These are phyloP conservation scores for Lucilia sericata DNA, from an alignment of 1,140 invertebrate genomes.

Conservation along the genomic window DNA sequence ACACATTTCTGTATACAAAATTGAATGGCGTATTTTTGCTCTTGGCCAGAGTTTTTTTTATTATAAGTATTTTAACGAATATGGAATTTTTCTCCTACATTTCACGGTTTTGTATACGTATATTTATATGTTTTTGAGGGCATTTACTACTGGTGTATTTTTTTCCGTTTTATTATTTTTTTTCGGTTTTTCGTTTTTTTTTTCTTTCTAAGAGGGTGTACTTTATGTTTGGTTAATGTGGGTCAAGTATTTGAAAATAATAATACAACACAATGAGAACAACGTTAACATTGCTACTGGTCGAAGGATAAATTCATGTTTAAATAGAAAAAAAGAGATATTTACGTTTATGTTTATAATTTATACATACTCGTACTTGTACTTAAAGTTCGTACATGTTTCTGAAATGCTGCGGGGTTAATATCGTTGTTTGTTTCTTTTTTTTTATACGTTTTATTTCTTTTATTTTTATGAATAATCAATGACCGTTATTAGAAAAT, in stretches of 20 bases:
- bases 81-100: background rate
- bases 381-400: no score
- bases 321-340: constrained; percentile 14
- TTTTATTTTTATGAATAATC: constrained; percentile 16
- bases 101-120: background rate
- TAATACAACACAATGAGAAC: background rate
- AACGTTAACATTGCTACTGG: constrained; percentile 35
- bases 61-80: background rate
- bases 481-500: constrained; percentile 26
- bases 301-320: constrained; percentile 39
- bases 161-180: background rate
- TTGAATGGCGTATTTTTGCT: background rate
- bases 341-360: constrained; percentile 29
- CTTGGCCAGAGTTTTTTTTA: constrained; percentile 13
- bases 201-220: constrained; percentile 17
- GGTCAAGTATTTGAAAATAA: constrained; percentile 36
- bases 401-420: no score
- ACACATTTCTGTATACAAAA: no score
- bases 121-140: background rate
- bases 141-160: background rate
- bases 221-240: constrained; percentile 32
- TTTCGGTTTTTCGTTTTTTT: background rate
- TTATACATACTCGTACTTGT: background rate
- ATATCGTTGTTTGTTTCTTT: background rate
- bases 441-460: background rate